These are phyloP conservation scores for Leptothorax acervorum DNA, from an alignment of 2,888 invertebrate species.

Conservation along the genomic window DNA sequence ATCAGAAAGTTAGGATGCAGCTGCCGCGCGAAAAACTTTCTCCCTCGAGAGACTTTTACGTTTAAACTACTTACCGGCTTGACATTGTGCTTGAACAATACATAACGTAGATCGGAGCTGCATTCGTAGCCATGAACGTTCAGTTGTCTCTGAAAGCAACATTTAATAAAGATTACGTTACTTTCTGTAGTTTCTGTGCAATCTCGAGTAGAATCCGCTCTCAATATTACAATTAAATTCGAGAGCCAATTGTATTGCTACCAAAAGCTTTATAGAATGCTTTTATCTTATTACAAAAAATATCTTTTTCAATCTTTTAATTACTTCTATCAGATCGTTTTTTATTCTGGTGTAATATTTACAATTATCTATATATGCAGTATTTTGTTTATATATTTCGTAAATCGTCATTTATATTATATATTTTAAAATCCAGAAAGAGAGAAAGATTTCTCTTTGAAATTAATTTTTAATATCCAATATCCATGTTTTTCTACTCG, in stretches of 20 bases:
- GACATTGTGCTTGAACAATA: conserved; percentile 95
- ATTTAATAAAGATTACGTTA: conserved; percentile 48
- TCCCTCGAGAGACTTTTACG: conserved; percentile 5
- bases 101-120: conserved; percentile 94
- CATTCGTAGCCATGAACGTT: conserved; percentile 95
- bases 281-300: background rate
- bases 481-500: background rate
- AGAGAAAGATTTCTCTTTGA: background rate
- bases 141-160: conserved; percentile 91
- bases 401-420: background rate
- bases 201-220: background rate
- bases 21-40: conserved; percentile 25
- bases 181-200: conserved; percentile 24
- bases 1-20: conserved; percentile 44
- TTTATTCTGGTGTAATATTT: too few species aligned
- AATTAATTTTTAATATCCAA: background rate
- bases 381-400: background rate
- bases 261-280: background rate
- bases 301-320: background rate
- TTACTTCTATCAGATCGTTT: background rate
- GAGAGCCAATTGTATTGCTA: background rate
- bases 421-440: background rate
- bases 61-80: conserved; percentile 90
- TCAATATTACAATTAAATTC: background rate
- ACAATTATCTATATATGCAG: background rate